A percentile compares a stretch with the other conserved stretches of the same genome.
These are phyloP conservation scores for Intellagama lesueurii DNA, from an alignment of 2,797 vertebrate species.

Conservation along the genomic window DNA sequence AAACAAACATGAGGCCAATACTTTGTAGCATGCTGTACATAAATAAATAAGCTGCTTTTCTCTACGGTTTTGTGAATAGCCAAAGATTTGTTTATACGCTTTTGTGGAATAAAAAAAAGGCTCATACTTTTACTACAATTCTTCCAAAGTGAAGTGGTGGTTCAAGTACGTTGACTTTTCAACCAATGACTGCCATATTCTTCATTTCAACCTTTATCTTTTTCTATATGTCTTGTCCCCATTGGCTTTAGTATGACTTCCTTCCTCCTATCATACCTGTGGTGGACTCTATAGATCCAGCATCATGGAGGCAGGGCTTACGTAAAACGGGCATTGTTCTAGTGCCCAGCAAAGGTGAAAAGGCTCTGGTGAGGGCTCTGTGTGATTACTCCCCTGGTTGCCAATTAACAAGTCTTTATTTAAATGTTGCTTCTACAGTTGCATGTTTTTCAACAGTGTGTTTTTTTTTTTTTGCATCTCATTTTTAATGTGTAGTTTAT, in stretches of 20 bases:
- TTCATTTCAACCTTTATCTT: constrained; percentile 72
- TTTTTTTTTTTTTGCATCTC: constrained; percentile 65
- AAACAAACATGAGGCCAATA: too few relatives aligned
- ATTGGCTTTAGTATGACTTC: constrained; percentile 96
- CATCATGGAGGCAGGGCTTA: constrained; percentile 99
- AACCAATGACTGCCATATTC: constrained; percentile 49
- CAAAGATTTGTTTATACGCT: neutral
- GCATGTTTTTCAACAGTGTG: constrained; percentile 78
- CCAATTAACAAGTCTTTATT: constrained; percentile 79
- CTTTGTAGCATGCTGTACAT: too few relatives aligned
- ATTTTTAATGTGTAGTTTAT: constrained; percentile 69
- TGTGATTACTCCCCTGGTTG: constrained; percentile 77
- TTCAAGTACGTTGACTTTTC: constrained; percentile 22
- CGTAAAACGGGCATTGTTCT: constrained; percentile 99
- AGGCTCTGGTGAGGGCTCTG: constrained; percentile 96
- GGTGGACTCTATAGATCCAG: constrained; percentile 93
- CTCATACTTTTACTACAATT: constrained; percentile 39
- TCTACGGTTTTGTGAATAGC: too few relatives aligned
- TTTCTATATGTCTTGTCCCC: constrained; percentile 85
- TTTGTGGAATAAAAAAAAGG: constrained; percentile 16
- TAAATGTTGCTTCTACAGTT: constrained; percentile 67
- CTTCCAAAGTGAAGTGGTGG: constrained; percentile 21
- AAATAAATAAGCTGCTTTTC: too few relatives aligned
- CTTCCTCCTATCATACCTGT: constrained; percentile 91
- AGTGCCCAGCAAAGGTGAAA: constrained; percentile 91